phyloP scores from a whole-genome alignment of 1,140 invertebrate species.

The Cheumatopsyche charites region DNA sequence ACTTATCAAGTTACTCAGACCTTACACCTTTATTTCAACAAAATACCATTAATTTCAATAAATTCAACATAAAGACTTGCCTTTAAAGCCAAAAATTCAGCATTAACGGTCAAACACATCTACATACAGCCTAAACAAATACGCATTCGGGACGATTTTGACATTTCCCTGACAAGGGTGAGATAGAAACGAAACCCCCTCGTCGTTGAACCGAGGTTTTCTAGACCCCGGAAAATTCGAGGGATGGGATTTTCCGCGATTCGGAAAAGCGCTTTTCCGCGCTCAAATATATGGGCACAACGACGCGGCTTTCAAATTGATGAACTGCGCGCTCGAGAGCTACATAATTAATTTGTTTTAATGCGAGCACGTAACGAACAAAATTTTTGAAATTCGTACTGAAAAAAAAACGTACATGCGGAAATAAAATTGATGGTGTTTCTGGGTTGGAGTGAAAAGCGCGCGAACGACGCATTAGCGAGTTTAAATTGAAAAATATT shows the following conservation, averaged over 20 bases:
- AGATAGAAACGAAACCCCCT: not conserved
- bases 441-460: too few species aligned
- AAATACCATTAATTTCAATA: too few species aligned
- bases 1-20: too few species aligned
- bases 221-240: not conserved
- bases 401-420: not conserved
- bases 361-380: not conserved
- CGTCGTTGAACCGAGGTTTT: too few species aligned
- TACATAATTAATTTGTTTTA: conserved; percentile 29
- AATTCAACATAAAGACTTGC: too few species aligned
- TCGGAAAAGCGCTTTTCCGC: not conserved
- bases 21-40: too few species aligned
- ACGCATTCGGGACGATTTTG: conserved; percentile 28
- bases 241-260: not conserved
- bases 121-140: conserved; percentile 21
- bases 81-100: too few species aligned
- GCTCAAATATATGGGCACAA: not conserved
- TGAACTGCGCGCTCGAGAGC: conserved; percentile 19
- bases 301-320: conserved; percentile 25
- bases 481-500: too few species aligned
- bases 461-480: too few species aligned
- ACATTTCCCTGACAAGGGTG: conserved; percentile 27
- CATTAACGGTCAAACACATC: not conserved
- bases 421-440: not conserved
- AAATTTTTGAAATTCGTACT: not conserved